Percentiles rank a stretch among this genome's conserved stretches.
These are phyloP conservation scores for Atrichornis clamosus DNA, from an alignment of 2,113 vertebrate genomes.

Conservation along the genomic window DNA sequence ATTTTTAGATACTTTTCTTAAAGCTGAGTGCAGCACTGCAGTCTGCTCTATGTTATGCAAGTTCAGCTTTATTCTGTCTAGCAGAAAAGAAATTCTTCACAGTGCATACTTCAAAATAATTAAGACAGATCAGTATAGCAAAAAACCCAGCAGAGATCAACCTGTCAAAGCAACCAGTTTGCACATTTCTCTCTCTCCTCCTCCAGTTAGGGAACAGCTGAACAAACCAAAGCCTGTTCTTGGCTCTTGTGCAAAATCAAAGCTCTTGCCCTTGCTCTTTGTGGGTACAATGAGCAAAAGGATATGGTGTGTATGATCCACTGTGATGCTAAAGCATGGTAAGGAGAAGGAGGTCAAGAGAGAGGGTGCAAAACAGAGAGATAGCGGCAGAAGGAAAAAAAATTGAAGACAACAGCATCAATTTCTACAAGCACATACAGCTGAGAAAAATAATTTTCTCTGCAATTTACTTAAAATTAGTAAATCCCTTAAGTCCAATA, in stretches of 20 bases:
- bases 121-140: slow-evolving; percentile 7
- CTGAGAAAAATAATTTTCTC: background rate
- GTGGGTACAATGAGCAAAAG: background rate
- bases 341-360: background rate
- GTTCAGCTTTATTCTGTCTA: slow-evolving; percentile 23
- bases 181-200: background rate
- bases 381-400: background rate
- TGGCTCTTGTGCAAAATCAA: background rate
- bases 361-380: background rate
- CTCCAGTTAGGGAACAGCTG: background rate
- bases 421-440: background rate
- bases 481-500: background rate
- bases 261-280: background rate
- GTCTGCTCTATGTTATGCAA: slow-evolving; percentile 24
- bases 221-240: background rate
- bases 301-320: background rate
- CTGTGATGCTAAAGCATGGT: background rate
- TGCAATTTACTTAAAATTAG: background rate
- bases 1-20: background rate
- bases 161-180: slow-evolving; percentile 8
- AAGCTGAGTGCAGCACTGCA: background rate
- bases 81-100: slow-evolving; percentile 35
- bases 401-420: background rate
- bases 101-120: slow-evolving; percentile 36
- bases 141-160: slow-evolving; percentile 1